A percentile compares a stretch with the other conserved stretches of the same genome.
phyloP scores from a whole-genome alignment of 2,113 vertebrate species.

The Cavia aperea region DNA sequence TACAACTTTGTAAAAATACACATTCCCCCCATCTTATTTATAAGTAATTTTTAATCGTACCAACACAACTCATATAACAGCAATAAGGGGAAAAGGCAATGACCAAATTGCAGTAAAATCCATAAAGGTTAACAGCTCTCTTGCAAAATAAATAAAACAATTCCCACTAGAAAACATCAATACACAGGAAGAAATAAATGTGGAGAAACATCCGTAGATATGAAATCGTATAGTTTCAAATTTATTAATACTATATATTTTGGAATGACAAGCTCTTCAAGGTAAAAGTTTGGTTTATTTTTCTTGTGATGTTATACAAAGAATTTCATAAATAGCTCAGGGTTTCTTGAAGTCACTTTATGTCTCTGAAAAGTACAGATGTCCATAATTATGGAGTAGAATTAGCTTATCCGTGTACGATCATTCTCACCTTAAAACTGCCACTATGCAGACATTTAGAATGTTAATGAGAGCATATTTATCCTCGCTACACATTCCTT shows the following conservation, averaged over 20 bases:
- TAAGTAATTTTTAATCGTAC: background rate
- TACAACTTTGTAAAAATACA: background rate
- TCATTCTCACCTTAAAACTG: background rate
- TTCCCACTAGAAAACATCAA: background rate
- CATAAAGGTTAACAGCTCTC: background rate
- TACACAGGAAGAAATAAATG: background rate
- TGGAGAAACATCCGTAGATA: background rate
- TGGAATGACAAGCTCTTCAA: background rate
- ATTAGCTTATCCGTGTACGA: background rate
- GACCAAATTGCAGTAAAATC: background rate
- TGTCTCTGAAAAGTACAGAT: background rate
- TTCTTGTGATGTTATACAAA: background rate
- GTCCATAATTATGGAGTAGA: background rate
- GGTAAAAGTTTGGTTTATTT: background rate
- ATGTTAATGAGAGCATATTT: background rate
- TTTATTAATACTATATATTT: background rate
- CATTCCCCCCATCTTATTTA: background rate
- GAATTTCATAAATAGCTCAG: background rate
- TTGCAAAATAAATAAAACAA: constrained; percentile 8
- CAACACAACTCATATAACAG: background rate
- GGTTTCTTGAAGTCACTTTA: background rate
- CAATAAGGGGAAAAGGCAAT: background rate
- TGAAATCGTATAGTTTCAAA: background rate
- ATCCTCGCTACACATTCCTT: background rate
- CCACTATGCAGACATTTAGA: background rate